Conservation (phyloP, 2,797 vertebrate species). For the Sciurus vulgaris region DNA sequence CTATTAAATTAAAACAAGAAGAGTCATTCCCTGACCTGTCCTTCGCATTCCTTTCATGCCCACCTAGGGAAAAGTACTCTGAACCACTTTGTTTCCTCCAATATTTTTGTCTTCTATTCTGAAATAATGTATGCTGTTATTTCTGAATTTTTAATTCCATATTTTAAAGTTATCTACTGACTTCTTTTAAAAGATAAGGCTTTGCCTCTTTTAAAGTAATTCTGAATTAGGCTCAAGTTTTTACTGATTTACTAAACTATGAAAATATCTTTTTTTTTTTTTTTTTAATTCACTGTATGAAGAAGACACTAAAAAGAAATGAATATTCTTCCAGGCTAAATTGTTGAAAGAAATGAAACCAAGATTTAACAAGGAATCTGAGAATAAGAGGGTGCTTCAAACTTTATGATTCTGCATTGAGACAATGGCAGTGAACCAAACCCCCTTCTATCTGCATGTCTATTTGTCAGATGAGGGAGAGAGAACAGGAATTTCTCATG, state of each 20-base stretch:
- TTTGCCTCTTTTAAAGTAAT: conserved; percentile 43
- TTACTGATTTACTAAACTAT: conserved; percentile 20
- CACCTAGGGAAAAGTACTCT: not conserved
- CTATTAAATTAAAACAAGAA: not conserved
- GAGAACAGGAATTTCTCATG: not conserved
- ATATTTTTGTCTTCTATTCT: not conserved
- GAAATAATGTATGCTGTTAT: not conserved
- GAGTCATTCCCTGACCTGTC: not conserved
- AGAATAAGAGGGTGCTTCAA: conserved; percentile 1
- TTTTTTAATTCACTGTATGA: not conserved
- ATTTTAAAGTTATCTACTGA: conserved; percentile 30
- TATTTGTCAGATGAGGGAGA: not conserved
- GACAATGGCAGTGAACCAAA: not conserved
- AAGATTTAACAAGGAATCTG: conserved; percentile 46
- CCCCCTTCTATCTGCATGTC: not conserved
- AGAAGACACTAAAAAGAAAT: conserved; percentile 17
- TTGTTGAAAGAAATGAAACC: conserved; percentile 42
- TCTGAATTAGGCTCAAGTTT: conserved; percentile 42
- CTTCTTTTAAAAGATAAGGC: conserved; percentile 27
- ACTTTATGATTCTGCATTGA: not conserved
- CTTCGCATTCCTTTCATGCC: not conserved
- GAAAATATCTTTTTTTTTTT: conserved; percentile 18
- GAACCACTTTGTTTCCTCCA: not conserved
- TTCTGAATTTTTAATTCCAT: conserved; percentile 48
- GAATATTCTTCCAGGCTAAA: not conserved